phyloP scores from a whole-genome alignment of 2,113 vertebrate genomes.

The Coturnix japonica region DNA sequence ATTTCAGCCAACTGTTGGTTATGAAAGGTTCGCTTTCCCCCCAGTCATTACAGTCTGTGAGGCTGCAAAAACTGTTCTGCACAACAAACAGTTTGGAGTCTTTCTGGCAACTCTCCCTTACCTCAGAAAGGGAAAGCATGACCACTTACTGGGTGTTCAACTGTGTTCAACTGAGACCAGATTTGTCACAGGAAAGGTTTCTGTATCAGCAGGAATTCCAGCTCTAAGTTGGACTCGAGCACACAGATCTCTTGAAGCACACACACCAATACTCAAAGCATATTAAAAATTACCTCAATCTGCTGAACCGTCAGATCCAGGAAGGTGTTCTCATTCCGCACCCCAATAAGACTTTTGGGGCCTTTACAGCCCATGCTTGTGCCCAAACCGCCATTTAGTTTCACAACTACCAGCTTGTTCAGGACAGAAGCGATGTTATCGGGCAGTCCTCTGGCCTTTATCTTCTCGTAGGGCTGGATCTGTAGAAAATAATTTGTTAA shows the following conservation, averaged over 20 bases:
- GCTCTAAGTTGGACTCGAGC: neutral
- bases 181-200: neutral
- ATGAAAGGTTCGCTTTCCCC: neutral
- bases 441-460: slow-evolving; percentile 85
- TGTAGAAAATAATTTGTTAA: slow-evolving; percentile 41
- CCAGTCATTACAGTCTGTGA: neutral
- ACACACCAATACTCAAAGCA: neutral
- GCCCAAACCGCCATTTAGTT: slow-evolving; percentile 95
- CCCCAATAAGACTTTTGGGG: slow-evolving; percentile 96
- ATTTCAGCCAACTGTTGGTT: neutral
- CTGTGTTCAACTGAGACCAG: neutral
- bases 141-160: neutral
- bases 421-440: slow-evolving; percentile 84
- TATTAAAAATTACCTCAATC: slow-evolving; percentile 86
- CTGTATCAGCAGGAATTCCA: neutral
- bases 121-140: too few species aligned
- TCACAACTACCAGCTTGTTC: slow-evolving; percentile 94
- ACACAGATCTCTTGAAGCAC: neutral
- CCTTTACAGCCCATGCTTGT: slow-evolving; percentile 99
- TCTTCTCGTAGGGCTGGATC: slow-evolving; percentile 94
- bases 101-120: too few species aligned
- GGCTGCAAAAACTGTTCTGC: neutral
- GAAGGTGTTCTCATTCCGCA: slow-evolving; percentile 97
- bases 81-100: neutral
- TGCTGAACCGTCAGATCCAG: slow-evolving; percentile 96